Percentiles rank a stretch among this genome's conserved stretches.
Evolutionary conservation across 2,113 vertebrate species (phyloP).

Genomic region (Anhinga anhinga): DNA sequence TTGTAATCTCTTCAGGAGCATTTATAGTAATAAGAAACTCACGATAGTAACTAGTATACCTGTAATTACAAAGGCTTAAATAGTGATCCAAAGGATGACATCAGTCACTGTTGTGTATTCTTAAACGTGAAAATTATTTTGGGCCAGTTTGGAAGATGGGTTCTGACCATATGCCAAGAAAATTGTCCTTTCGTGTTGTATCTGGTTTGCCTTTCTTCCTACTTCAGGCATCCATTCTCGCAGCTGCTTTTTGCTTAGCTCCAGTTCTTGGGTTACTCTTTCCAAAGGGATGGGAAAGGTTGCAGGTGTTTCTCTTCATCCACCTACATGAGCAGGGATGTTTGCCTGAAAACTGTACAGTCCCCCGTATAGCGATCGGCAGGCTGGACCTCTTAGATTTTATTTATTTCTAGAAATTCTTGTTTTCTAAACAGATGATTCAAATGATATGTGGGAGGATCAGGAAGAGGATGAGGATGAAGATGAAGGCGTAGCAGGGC

Average conservation of each 20-base stretch:
- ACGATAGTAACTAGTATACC: neutral
- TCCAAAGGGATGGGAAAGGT: neutral
- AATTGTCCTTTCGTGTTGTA: neutral
- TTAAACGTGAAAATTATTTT: neutral
- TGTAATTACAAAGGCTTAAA: neutral
- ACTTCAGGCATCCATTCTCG: accelerated
- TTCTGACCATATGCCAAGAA: neutral
- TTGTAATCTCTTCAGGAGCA: neutral
- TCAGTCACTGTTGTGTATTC: neutral
- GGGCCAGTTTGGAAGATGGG: neutral
- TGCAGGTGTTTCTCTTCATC: neutral
- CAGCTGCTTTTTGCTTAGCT: neutral
- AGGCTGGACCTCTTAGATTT: neutral
- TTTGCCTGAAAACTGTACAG: neutral
- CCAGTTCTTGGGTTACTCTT: neutral
- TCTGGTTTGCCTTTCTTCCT: neutral
- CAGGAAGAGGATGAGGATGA: constrained; percentile 87
- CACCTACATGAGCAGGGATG: neutral
- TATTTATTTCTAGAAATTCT: neutral
- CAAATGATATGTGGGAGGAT: constrained; percentile 96
- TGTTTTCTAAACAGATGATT: constrained; percentile 76
- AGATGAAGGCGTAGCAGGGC: constrained; percentile 89
- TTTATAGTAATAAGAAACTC: neutral
- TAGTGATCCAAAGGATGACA: neutral
- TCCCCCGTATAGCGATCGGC: accelerated